phyloP scores from a whole-genome alignment of 2,113 vertebrate genomes.

The Physeter macrocephalus region DNA sequence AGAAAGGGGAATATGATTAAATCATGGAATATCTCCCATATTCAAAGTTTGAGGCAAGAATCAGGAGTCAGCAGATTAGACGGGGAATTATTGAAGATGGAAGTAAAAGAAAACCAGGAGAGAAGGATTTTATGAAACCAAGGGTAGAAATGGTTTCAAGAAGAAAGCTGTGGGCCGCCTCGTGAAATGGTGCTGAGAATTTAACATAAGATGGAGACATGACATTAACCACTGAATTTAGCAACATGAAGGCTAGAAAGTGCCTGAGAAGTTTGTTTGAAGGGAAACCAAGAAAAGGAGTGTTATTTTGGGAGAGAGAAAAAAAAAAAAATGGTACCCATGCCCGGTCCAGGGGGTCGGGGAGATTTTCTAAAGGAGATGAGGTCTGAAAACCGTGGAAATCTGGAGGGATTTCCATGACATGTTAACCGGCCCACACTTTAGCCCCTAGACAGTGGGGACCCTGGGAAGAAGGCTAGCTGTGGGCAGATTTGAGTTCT shows the following conservation, averaged over 20 bases:
- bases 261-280: background rate
- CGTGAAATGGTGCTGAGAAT: background rate
- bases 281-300: background rate
- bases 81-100: background rate
- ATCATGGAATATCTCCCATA: background rate
- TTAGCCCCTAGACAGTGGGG: background rate
- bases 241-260: background rate
- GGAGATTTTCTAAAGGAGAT: background rate
- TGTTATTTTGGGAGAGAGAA: background rate
- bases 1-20: background rate
- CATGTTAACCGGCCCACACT: background rate
- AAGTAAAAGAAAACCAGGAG: background rate
- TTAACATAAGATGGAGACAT: background rate
- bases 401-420: background rate
- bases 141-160: background rate
- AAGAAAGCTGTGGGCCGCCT: rapidly evolving
- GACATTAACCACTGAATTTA: background rate
- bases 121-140: background rate
- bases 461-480: background rate
- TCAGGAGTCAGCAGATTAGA: background rate
- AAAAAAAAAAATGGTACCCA: rapidly evolving
- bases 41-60: background rate
- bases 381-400: background rate
- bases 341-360: background rate
- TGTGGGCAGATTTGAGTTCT: background rate